Evolutionary conservation across 2,888 invertebrate species (phyloP), one percentile per base, ranked within the genome.

Genomic region (Torymus tubicola): DNA sequence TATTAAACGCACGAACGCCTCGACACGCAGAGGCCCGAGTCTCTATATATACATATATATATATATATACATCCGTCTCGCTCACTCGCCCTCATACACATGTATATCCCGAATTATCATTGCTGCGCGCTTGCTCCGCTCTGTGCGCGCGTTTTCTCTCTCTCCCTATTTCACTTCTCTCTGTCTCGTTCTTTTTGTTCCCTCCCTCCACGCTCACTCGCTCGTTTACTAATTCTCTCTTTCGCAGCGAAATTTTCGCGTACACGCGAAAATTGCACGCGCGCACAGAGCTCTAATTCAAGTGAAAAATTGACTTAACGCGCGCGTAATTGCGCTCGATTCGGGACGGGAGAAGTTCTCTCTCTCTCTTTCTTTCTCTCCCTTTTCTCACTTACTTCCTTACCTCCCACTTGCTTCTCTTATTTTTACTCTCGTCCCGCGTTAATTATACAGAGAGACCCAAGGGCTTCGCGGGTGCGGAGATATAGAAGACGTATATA

Each of bases 1-100:
- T 84, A 85, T 85, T 84, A 82, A 83, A 82, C 82, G 81, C 83
- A 81, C 84, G 83, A 82, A 82, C 76, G 84, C 78, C 81, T 84
- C 78, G 81, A 76, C 75, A 76, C 72, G 79, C 72, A 76, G 31
- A 31, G 65, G 18, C 16, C 57, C 60, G 69, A 57, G 78, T 31
- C 69, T 69, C 79, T 24, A 13, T 55, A n/a, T n/a, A n/a, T n/a
- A n/a, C n/a, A n/a, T n/a, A n/a, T 55, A 31, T 74, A 67, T 24
- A n/a, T 58, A 13, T 11, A 31, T 52, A 60, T 58, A 4, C 21
- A 16, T 24, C 57, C 69, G 61, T 53, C 24, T 55, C 42, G 50
- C 76, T 75, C 75, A 21, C 64, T 64, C 64, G 18, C 64, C 63
- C 60, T 42, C 70, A 8, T 72, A 70, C 79, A 74, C 78, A 57